Conservation (phyloP, 2,113 vertebrate genomes). For the Ochotona curzoniae region DNA sequence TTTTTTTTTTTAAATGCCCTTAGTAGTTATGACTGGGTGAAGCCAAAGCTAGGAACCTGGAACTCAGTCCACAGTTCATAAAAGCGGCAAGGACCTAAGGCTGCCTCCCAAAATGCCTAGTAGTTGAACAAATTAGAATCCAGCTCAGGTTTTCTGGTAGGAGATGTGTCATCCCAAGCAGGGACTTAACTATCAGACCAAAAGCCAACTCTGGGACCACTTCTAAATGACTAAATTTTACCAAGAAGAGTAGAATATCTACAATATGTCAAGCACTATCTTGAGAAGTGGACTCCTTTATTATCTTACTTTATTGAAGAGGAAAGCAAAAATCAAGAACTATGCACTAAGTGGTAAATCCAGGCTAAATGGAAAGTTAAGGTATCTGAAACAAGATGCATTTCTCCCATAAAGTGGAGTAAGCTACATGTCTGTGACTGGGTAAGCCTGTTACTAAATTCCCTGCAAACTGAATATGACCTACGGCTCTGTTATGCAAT, state of each 20-base stretch:
- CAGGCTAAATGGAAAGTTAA: constrained; percentile 2
- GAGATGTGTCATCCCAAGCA: too few species aligned
- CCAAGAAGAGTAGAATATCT: background rate
- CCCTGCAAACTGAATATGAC: background rate
- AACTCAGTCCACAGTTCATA: too few species aligned
- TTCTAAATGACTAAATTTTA: constrained; percentile 14
- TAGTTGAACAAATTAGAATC: too few species aligned
- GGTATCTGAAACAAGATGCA: background rate
- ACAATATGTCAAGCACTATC: background rate
- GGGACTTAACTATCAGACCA: too few species aligned
- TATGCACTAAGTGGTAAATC: constrained; percentile 5
- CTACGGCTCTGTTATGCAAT: background rate
- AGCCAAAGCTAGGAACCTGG: too few species aligned
- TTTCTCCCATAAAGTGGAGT: background rate
- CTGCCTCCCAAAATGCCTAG: too few species aligned
- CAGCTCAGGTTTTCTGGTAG: too few species aligned
- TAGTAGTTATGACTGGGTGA: too few species aligned
- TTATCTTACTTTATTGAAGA: background rate
- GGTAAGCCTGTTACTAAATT: background rate
- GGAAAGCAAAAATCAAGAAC: background rate
- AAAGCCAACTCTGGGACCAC: too few species aligned
- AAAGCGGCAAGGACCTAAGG: too few species aligned
- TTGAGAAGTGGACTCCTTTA: background rate
- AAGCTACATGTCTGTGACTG: background rate
- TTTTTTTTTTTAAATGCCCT: too few species aligned